Evolutionary conservation across 2,113 vertebrate genomes (phyloP), one percentile per base, ranked within the genome.

Genomic region (Ptilorrhoa leucosticta): DNA sequence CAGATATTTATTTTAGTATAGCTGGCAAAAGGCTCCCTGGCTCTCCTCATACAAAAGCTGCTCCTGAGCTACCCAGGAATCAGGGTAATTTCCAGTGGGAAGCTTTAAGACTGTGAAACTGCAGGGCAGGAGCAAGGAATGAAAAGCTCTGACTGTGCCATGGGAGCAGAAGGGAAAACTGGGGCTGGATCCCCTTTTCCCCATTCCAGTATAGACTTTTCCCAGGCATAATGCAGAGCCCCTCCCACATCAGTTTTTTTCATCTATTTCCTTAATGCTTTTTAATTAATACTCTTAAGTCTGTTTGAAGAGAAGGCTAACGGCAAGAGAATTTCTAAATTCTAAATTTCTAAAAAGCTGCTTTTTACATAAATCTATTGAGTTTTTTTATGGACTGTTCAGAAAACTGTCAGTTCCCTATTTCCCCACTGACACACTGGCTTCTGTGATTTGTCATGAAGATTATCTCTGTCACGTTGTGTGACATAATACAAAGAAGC

Each of bases 391-490:
- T 50, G 28, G 44, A 69, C 58, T 78, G 15, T 70, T 96, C 71
- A 90, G 53, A 85, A 83, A 91, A 76, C 50, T 83, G 77, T 63
- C 87, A 89, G 64, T 77, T 94, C 89, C 54, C 56, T 77, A 78
- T 85, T 95, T 96, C 88, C 63, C 83, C 4, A 23, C 50, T 85
- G 90, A 89, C 65, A 76, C 39, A 48, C 10, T 68, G 77, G 57
- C 42, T 92, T 87, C 66, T 84, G 58, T 94, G 82, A 85, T 91
- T 94, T 95, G 89, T 91, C 94, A 72, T 65, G 82, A 90, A 85
- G 79, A 76, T 86, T 93, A 51, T 82, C 63, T 89, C 69, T 90
- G 89, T 87, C 91, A 84, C 39, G 42, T 56, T 90, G 73, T 30
- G 70, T 66, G 93, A 84, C 85, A 95, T 82, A 83, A 94, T 45